Base-by-base conservation (phyloP, 2,113 vertebrate genomes). In the Phalacrocorax aristotelis region DNA sequence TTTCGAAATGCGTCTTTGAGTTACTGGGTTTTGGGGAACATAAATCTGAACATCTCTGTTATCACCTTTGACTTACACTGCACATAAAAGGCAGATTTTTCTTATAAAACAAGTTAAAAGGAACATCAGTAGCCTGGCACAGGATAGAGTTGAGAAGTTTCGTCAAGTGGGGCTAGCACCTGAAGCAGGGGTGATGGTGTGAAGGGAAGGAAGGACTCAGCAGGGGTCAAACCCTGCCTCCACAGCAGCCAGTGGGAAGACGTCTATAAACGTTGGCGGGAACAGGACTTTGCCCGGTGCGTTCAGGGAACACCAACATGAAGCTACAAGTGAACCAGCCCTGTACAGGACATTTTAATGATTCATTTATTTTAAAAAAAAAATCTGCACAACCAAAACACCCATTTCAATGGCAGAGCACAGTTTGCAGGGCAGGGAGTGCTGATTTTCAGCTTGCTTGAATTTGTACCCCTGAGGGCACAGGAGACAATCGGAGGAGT, bases 31-130 rank as follows among this genome's bases (percentile, higher is more conserved):
- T 89, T 1, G 9, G 49, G 69, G 91, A 83, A 51, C 72, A 23
- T 77, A 93, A 95, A 92, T 95, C 83, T 93, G 55, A 89, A 44
- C 38, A 57, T 16, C 32, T 80, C 78, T 77, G 54, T 80, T 97
- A 49, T 16, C 71, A 79, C 90, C 79, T 94, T 88, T 97, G 83
- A 77, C 85, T 92, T 83, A 69, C 6, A 8, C 20, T 36, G 36
- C 71, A 48, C 55, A 58, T 88, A 70, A 86, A 94, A 88, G 65
- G 52, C 51, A 62, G 44, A 29, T 68, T 78, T 94, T 72, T 89
- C 82, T 66, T 83, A 74, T 25, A 52, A 88, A 79, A 38, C 34
- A 85, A 88, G 66, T 77, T 65, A 54, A 62, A 96, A 94, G 49
- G 60, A 90, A 21, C 26, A 77, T 81, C 9, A 5, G 29, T 74